Percentiles rank a stretch among this genome's conserved stretches.
Evolutionary conservation across 2,888 invertebrate species (phyloP).

Genomic region (Synanthedon andrenaeformis): DNA sequence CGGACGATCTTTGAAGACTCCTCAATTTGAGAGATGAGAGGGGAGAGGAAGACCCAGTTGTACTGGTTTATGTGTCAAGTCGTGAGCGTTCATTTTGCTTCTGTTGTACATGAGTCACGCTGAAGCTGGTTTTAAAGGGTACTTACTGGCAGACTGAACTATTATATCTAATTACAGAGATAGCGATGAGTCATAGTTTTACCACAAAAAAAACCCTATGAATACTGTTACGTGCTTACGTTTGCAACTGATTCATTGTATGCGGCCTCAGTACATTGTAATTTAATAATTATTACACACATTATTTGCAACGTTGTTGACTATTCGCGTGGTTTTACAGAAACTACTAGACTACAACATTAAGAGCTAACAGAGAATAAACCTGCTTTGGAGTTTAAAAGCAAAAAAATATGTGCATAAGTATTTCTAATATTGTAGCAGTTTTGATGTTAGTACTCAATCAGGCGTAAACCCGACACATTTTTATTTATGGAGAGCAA

Average conservation of each 20-base stretch:
- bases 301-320: too few species aligned
- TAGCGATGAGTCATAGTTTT: constrained; percentile 2
- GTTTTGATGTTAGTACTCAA: too few species aligned
- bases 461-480: too few species aligned
- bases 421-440: too few species aligned
- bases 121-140: constrained; percentile 18
- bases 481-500: too few species aligned
- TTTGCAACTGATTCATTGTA: not conserved
- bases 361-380: too few species aligned
- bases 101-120: constrained; percentile 41
- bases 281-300: not conserved
- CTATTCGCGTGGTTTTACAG: too few species aligned
- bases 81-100: constrained; percentile 36
- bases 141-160: constrained; percentile 10
- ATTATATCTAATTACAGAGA: not conserved
- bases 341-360: too few species aligned
- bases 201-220: not conserved
- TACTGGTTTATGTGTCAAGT: constrained; percentile 21
- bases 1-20: constrained; percentile 13
- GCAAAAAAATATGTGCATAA: too few species aligned
- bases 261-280: not conserved
- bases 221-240: not conserved
- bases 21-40: constrained; percentile 8
- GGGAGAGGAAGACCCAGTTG: constrained; percentile 22
- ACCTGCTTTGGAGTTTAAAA: too few species aligned